Base-by-base conservation (phyloP, 2,797 vertebrate species). In the Podarcis lilfordi region DNA sequence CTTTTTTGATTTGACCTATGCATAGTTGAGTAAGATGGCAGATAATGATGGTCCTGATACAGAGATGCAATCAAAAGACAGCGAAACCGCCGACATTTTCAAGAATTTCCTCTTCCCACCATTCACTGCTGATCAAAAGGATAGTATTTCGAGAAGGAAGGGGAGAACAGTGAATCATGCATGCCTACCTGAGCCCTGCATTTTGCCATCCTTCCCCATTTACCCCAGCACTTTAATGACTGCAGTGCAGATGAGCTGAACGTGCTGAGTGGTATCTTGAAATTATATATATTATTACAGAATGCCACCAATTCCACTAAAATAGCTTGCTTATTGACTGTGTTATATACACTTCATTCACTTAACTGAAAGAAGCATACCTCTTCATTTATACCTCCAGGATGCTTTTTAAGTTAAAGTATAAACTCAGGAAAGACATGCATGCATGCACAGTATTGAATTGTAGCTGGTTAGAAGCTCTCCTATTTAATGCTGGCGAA, bases 401-500 rank as follows among this genome's bases (percentile, higher is more conserved):
- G 32, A 32, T 32, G 32, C 32, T 32, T 32, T 32, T 32, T 32
- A 32, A 32, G 32, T 32, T 32, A 29, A 32, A 45, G 43, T 21
- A 50, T 25, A 85, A 89, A 81, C 35, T 10, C 45, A 40, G 68
- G 7, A 89, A 92, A 55, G 1, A 3, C 68, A 91, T 89, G 50
- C 13, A 55, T 55, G 50, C 50, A 85, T 72, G 15, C 79, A 80
- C 21, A 55, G 40, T 80, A 69, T 78, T 89, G 82, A 76, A 81
- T 85, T 87, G 5, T 80, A 77, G 59, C 3, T 90, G 85, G 40
- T 85, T 79, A 87, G 92, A 78, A n/a, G 37, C 37, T 45, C 77
- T 7, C 11, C 0, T 82, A 25, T 27, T 92, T 90, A 89, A 80
- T 89, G 84, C 8, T 81, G 71, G 78, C 75, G 76, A 55, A 94